phyloP scores from a whole-genome alignment of 2,888 invertebrate species.

The Diaprepes abbreviatus region DNA sequence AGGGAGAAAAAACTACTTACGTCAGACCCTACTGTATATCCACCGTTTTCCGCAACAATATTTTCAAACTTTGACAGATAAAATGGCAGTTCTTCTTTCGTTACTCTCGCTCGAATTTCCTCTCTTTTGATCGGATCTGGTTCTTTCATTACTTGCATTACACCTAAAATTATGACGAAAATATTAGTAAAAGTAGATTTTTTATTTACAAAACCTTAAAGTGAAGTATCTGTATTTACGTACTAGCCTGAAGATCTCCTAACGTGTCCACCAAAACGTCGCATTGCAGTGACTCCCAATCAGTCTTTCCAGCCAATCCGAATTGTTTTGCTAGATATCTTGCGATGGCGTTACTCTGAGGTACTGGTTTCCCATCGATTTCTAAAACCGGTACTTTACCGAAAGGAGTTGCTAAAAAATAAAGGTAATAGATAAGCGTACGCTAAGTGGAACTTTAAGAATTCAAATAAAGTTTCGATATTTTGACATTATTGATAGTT shows the following conservation, averaged over 20 bases:
- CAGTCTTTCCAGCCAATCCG: slow-evolving; percentile 70
- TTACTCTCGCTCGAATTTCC: slow-evolving; percentile 70
- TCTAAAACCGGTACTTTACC: slow-evolving; percentile 73
- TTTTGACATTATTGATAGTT: too few species aligned
- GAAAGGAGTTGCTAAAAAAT: slow-evolving; percentile 70
- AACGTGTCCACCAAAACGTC: slow-evolving; percentile 72
- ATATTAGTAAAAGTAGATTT: background rate
- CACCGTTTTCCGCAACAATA: slow-evolving; percentile 70
- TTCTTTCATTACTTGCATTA: slow-evolving; percentile 62
- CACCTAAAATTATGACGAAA: slow-evolving; percentile 59
- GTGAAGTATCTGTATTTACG: slow-evolving; percentile 41
- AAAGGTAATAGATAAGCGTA: background rate
- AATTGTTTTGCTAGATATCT: slow-evolving; percentile 71
- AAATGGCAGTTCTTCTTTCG: slow-evolving; percentile 71
- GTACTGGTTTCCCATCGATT: slow-evolving; percentile 71
- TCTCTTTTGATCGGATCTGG: slow-evolving; percentile 71
- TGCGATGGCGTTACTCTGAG: slow-evolving; percentile 72
- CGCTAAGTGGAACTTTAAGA: too few species aligned
- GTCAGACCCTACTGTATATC: slow-evolving; percentile 70
- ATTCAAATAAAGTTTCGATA: too few species aligned
- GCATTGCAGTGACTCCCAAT: slow-evolving; percentile 71
- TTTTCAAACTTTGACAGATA: slow-evolving; percentile 72
- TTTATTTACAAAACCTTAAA: slow-evolving; percentile 2
- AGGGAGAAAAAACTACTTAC: slow-evolving; percentile 61
- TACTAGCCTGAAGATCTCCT: slow-evolving; percentile 71